phyloP scores from a whole-genome alignment of 2,888 invertebrate genomes.

The Enoplolaimus lenunculus region DNA sequence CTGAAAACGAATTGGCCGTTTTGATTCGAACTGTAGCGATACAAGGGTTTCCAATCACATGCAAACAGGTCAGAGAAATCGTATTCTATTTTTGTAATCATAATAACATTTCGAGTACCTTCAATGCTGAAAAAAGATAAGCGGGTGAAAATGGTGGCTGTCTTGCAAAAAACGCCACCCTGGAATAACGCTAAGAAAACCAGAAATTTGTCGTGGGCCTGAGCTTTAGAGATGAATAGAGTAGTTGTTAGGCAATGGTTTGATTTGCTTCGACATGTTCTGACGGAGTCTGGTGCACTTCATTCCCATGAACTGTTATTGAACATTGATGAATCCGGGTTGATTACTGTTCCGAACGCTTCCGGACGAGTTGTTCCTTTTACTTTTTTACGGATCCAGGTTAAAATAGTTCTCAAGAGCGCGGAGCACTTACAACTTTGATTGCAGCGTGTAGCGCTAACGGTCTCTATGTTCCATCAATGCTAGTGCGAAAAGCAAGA shows the following conservation, averaged over 20 bases:
- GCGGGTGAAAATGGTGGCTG: constrained; percentile 4
- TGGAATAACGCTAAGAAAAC: constrained; percentile 1
- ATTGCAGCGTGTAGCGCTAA: constrained; percentile 9
- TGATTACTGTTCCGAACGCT: constrained; percentile 5
- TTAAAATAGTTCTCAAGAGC: background rate
- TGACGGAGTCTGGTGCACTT: background rate
- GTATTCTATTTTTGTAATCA: constrained; percentile 1
- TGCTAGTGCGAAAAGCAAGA: constrained; percentile 4
- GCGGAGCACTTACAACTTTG: constrained; percentile 3
- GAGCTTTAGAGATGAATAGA: background rate
- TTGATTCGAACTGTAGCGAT: background rate
- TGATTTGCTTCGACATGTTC: background rate
- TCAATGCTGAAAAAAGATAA: background rate
- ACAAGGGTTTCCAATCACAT: constrained; percentile 5
- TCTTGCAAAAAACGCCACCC: background rate
- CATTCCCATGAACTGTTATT: background rate
- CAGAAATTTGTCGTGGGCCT: background rate
- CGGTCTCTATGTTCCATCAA: background rate
- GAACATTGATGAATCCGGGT: constrained; percentile 14
- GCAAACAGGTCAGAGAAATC: background rate
- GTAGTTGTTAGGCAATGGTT: constrained; percentile 4
- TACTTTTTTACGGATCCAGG: background rate
- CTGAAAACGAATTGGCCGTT: background rate
- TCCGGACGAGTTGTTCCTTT: background rate
- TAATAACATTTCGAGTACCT: background rate